phyloP scores from a whole-genome alignment of 2,888 invertebrate genomes.

The Melinaea marsaeus region DNA sequence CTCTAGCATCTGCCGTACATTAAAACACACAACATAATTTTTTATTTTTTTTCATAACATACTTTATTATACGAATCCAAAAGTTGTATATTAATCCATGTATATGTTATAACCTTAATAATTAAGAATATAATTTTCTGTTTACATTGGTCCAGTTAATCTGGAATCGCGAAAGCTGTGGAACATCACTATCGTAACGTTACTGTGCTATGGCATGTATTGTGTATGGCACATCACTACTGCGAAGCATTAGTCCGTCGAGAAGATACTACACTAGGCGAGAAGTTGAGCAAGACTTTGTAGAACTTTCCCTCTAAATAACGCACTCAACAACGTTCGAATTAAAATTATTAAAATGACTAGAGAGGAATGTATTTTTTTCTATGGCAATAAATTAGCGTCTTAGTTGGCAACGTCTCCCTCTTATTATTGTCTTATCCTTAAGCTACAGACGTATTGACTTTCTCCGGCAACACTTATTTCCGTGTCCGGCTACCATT shows the following conservation, averaged over 20 bases:
- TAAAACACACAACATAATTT: slow-evolving; percentile 69
- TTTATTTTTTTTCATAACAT: slow-evolving; percentile 57
- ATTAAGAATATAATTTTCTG: slow-evolving; percentile 56
- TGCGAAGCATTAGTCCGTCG: slow-evolving; percentile 51
- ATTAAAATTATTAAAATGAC: slow-evolving; percentile 54
- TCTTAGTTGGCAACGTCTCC: slow-evolving; percentile 65
- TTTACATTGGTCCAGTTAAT: slow-evolving; percentile 68
- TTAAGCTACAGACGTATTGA: slow-evolving; percentile 51
- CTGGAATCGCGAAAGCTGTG: slow-evolving; percentile 59
- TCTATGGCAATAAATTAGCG: slow-evolving; percentile 57
- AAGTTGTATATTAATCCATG: slow-evolving; percentile 67
- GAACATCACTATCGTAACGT: slow-evolving; percentile 46
- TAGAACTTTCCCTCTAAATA: slow-evolving; percentile 51
- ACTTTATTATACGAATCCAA: slow-evolving; percentile 72
- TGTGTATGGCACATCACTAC: slow-evolving; percentile 70
- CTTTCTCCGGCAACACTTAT: slow-evolving; percentile 12
- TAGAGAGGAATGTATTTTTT: slow-evolving; percentile 70
- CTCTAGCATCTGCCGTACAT: slow-evolving; percentile 74
- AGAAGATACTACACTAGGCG: slow-evolving; percentile 60
- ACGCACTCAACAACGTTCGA: slow-evolving; percentile 29
- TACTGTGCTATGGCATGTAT: slow-evolving; percentile 52
- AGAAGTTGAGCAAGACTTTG: slow-evolving; percentile 70
- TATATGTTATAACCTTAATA: slow-evolving; percentile 59
- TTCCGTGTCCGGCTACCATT: slow-evolving; percentile 18
- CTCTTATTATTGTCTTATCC: slow-evolving; percentile 69